phyloP scores from a whole-genome alignment of 2,113 vertebrate species.

The Actenoides hombroni region DNA sequence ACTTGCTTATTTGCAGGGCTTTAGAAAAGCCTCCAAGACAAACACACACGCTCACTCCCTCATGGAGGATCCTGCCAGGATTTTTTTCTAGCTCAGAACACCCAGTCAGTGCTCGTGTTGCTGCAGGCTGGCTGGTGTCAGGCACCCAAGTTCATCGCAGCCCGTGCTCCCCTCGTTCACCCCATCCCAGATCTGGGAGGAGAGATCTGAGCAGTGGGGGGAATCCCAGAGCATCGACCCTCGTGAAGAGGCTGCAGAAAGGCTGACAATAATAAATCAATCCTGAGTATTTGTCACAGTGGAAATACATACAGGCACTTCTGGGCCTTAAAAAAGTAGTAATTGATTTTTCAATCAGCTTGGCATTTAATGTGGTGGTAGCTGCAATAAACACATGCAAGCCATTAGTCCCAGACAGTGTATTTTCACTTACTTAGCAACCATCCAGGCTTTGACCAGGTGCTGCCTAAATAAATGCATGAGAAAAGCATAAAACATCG shows the following conservation, averaged over 20 bases:
- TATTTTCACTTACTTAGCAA: not conserved
- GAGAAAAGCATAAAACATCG: not conserved
- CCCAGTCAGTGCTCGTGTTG: not conserved
- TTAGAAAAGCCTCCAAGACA: not conserved
- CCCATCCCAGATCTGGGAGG: not conserved
- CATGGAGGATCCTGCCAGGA: not conserved
- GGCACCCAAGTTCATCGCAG: not conserved
- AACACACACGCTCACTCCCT: fast-evolving
- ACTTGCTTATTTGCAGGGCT: not conserved
- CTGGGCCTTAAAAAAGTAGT: not conserved
- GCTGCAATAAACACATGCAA: not conserved
- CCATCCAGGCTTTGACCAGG: not conserved
- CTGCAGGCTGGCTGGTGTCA: not conserved
- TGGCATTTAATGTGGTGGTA: conserved; percentile 17
- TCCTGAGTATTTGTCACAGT: not conserved
- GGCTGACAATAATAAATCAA: not conserved
- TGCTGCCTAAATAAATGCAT: not conserved
- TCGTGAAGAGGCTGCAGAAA: not conserved
- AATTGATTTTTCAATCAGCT: conserved; percentile 61
- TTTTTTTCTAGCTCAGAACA: not conserved
- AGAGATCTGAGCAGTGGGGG: not conserved
- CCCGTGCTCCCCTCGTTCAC: not conserved
- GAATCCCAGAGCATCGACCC: not conserved
- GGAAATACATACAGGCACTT: not conserved
- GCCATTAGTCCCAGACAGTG: not conserved